These are phyloP conservation scores for Oreocharis arfaki DNA, from an alignment of 2,113 vertebrate genomes.

Conservation along the genomic window DNA sequence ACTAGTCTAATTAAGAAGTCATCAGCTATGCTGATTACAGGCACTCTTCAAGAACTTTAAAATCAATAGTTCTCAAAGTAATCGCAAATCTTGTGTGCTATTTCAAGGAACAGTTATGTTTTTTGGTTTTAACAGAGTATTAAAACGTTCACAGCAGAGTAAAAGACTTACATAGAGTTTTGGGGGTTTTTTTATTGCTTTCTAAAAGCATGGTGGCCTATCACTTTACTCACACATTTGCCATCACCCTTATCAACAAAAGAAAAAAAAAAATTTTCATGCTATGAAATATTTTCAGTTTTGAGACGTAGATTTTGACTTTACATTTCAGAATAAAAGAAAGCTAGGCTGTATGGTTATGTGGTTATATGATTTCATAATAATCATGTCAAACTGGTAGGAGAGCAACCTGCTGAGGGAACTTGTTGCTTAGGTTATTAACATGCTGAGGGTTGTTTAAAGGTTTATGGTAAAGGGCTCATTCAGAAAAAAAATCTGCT, in stretches of 20 bases:
- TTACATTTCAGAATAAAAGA: background rate
- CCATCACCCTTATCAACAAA: background rate
- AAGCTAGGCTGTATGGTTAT: background rate
- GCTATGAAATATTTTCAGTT: background rate
- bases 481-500: background rate
- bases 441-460: background rate
- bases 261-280: background rate
- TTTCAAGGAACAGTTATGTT: conserved; percentile 3
- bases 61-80: conserved; percentile 23
- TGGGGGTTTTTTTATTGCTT: too few species aligned
- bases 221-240: background rate
- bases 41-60: background rate
- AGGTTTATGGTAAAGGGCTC: background rate
- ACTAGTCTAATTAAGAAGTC: conserved; percentile 39
- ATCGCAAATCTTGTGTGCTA: background rate
- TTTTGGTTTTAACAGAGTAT: background rate
- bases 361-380: background rate
- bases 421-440: background rate
- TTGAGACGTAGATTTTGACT: background rate
- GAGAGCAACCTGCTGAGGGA: background rate
- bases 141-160: background rate
- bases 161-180: background rate
- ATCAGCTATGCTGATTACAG: conserved; percentile 40
- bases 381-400: background rate
- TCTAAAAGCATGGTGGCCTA: background rate